Evolutionary conservation across 2,888 invertebrate genomes (phyloP).

Genomic region (Drosophila falleni): DNA sequence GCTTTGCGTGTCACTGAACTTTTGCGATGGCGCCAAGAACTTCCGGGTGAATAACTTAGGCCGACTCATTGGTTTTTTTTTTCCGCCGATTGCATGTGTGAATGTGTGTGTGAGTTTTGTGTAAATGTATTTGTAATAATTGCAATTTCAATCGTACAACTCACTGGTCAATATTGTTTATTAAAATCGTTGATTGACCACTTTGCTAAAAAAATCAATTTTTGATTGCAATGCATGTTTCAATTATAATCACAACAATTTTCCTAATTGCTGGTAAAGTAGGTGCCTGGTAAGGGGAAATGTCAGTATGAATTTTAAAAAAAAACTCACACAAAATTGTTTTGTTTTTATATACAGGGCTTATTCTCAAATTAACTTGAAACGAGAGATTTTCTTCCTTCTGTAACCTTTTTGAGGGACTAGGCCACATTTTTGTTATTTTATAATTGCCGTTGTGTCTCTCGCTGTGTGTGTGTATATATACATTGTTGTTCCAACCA

Average conservation of each 20-base stretch:
- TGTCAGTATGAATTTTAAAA: not conserved
- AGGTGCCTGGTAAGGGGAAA: not conserved
- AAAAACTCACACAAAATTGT: not conserved
- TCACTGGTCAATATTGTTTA: slow-evolving; percentile 3
- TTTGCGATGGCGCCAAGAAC: slow-evolving; percentile 44
- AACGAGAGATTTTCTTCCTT: slow-evolving; percentile 6
- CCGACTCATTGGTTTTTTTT: not conserved
- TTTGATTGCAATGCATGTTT: slow-evolving; percentile 19
- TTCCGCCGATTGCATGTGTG: not conserved
- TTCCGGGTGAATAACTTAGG: slow-evolving; percentile 54
- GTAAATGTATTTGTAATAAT: not conserved
- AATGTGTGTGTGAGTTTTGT: not conserved
- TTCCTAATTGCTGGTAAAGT: slow-evolving; percentile 28
- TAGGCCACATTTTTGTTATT: slow-evolving; percentile 71
- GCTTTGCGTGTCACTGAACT: slow-evolving; percentile 65
- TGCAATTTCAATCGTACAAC: not conserved
- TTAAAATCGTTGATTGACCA: slow-evolving; percentile 24
- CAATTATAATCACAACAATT: slow-evolving; percentile 35
- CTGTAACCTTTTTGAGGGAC: slow-evolving; percentile 31
- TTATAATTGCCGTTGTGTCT: slow-evolving; percentile 67
- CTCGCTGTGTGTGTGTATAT: slow-evolving; percentile 2
- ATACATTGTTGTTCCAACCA: slow-evolving; percentile 27
- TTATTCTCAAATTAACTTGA: slow-evolving; percentile 53
- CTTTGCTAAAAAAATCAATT: slow-evolving; percentile 39
- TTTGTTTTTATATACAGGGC: slow-evolving; percentile 6